Conservation (phyloP, 2,888 invertebrate genomes). For the Pemphredon lugubris region DNA sequence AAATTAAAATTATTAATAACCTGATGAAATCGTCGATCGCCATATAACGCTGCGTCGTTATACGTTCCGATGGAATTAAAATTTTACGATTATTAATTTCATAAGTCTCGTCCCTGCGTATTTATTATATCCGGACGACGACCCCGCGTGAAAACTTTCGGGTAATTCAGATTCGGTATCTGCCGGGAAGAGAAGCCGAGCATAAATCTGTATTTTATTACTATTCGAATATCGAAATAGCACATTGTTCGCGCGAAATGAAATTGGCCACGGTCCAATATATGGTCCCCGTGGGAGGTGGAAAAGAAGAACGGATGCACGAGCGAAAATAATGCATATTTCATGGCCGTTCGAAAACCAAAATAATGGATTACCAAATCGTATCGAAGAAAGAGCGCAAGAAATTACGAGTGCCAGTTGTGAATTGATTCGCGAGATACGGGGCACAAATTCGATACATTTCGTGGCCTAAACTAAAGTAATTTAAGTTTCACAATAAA, state of each 20-base stretch:
- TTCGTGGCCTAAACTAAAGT: background rate
- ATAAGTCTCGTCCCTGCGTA: too few species aligned
- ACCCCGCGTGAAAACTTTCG: conserved; percentile 2
- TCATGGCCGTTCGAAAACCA: conserved; percentile 19
- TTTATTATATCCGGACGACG: too few species aligned
- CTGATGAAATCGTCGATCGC: too few species aligned
- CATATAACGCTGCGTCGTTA: too few species aligned
- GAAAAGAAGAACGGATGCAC: conserved; percentile 10
- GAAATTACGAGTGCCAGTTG: background rate
- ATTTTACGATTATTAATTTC: too few species aligned
- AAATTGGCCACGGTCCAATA: conserved; percentile 50
- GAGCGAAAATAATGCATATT: conserved; percentile 40
- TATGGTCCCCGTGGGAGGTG: conserved; percentile 1
- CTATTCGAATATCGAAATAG: conserved; percentile 41
- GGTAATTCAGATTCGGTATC: conserved; percentile 7
- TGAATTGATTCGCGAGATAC: background rate
- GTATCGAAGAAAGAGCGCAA: background rate
- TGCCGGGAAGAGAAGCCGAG: conserved; percentile 2
- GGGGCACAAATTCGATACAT: background rate
- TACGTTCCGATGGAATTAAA: too few species aligned
- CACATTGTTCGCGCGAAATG: conserved; percentile 45
- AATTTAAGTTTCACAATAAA: background rate
- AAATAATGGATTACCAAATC: conserved; percentile 23
- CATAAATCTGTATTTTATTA: conserved; percentile 42
- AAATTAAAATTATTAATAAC: too few species aligned